These are phyloP conservation scores for Catagonus wagneri DNA, from an alignment of 2,113 vertebrate genomes.

Conservation along the genomic window DNA sequence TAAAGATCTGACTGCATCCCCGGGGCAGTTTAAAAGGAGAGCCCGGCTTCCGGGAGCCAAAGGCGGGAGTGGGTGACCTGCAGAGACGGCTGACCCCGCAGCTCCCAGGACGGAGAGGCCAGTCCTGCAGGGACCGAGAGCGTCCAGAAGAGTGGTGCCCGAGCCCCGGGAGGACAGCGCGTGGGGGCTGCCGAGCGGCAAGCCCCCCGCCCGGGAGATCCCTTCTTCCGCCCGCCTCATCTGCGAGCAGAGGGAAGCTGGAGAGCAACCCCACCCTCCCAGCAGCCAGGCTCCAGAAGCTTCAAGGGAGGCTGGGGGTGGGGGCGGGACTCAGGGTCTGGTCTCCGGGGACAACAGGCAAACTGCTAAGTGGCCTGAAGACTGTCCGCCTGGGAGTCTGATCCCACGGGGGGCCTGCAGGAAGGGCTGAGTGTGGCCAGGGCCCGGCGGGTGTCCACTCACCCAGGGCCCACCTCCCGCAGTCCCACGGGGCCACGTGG, in stretches of 20 bases:
- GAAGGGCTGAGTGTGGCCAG: accelerated
- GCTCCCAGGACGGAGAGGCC: background rate
- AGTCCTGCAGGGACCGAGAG: accelerated
- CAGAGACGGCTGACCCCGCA: accelerated
- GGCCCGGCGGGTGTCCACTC: accelerated
- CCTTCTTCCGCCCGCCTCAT: background rate
- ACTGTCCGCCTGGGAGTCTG: background rate
- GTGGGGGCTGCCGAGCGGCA: too few relatives aligned
- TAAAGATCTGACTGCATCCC: accelerated
- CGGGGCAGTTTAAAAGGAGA: too few relatives aligned
- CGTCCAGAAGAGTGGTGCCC: background rate
- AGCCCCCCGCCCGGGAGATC: too few relatives aligned
- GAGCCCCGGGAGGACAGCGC: background rate
- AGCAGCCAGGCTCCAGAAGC: background rate
- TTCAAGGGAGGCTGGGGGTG: background rate
- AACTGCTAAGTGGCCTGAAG: background rate
- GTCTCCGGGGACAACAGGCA: background rate
- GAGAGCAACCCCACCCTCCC: background rate
- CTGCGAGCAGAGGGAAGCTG: background rate
- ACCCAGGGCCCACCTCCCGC: accelerated
- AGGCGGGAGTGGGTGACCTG: too few relatives aligned
- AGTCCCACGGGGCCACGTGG: accelerated
- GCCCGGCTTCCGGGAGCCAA: too few relatives aligned
- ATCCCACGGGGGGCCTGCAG: background rate
- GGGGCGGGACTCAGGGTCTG: too few relatives aligned